Percentiles rank a stretch among this genome's conserved stretches.
Conservation (phyloP, 1,140 invertebrate species). For the Pomacea maculata region DNA sequence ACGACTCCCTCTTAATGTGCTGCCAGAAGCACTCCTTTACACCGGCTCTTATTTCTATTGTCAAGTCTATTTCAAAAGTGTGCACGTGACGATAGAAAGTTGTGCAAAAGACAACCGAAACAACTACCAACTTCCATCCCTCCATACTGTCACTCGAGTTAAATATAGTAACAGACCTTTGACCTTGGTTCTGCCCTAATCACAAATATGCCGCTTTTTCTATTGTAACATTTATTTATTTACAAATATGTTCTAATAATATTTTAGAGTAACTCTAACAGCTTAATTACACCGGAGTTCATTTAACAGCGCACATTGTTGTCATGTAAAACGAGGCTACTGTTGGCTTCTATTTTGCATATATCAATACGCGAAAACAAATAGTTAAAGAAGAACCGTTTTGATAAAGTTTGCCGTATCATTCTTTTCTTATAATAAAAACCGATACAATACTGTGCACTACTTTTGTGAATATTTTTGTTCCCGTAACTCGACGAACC, state of each 20-base stretch:
- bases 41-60: constrained; percentile 75
- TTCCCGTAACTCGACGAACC: too few species aligned
- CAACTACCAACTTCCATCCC: constrained; percentile 20
- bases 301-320: too few species aligned
- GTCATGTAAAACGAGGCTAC: constrained; percentile 12
- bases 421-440: too few species aligned
- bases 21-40: constrained; percentile 78
- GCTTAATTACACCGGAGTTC: too few species aligned
- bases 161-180: constrained; percentile 18
- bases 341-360: constrained; percentile 23
- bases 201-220: too few species aligned
- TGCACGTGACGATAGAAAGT: constrained; percentile 9
- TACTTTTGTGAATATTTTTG: too few species aligned
- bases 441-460: too few species aligned
- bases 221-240: too few species aligned
- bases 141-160: constrained; percentile 12
- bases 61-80: constrained; percentile 70
- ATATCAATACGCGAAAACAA: constrained; percentile 12
- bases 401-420: neutral
- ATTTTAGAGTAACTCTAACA: too few species aligned
- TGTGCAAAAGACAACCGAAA: constrained; percentile 9
- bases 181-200: neutral
- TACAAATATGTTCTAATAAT: too few species aligned
- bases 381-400: neutral
- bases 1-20: constrained; percentile 69